A percentile compares a stretch with the other conserved stretches of the same genome.
These are phyloP conservation scores for Torymus tubicola DNA, from an alignment of 2,888 invertebrate species.

Conservation along the genomic window DNA sequence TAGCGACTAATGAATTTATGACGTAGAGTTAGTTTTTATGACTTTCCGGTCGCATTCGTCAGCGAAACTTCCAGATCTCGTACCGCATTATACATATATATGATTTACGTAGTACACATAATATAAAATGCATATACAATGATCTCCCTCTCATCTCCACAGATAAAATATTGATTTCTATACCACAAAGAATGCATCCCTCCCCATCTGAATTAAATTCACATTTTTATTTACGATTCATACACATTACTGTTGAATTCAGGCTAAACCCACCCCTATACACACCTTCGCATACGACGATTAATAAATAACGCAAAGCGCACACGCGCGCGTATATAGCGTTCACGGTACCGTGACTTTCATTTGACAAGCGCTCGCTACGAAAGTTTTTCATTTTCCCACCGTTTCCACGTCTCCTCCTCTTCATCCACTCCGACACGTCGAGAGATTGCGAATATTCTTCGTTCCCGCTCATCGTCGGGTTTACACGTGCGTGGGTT, in stretches of 20 bases:
- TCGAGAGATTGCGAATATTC: constrained; percentile 26
- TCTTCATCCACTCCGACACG: not conserved
- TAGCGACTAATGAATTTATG: not conserved
- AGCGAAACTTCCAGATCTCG: not conserved
- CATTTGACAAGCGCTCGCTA: not conserved
- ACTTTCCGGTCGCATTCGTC: not conserved
- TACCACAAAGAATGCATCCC: no score
- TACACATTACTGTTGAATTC: no score
- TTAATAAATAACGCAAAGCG: not conserved
- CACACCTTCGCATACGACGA: not conserved
- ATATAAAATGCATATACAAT: no score
- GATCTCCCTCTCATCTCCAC: no score
- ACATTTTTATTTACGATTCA: no score
- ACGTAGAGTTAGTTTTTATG: not conserved
- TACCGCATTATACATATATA: no score
- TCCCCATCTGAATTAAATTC: no score
- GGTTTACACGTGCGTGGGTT: not conserved
- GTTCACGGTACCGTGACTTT: not conserved
- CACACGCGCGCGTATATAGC: not conserved
- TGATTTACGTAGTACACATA: no score
- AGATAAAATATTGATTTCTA: no score
- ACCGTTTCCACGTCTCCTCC: constrained; percentile 27
- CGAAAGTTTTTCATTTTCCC: constrained; percentile 29
- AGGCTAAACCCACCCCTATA: no score
- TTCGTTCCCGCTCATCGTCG: not conserved